phyloP scores from a whole-genome alignment of 1,140 invertebrate species.

The Telenomus remus region DNA sequence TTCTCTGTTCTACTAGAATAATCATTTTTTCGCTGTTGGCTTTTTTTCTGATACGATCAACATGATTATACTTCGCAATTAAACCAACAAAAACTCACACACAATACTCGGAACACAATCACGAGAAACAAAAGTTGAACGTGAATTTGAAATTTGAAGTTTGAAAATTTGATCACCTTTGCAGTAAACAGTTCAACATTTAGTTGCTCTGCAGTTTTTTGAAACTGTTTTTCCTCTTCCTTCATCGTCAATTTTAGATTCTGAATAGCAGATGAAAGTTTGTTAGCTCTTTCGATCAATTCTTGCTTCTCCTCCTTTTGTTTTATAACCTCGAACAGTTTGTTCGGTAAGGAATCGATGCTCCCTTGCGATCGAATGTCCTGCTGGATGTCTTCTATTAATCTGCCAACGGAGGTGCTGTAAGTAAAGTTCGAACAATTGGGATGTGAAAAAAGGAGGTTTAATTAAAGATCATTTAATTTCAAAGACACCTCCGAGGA shows the following conservation, averaged over 20 bases:
- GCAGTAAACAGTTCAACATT: slow-evolving; percentile 40
- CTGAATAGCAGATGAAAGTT: slow-evolving; percentile 34
- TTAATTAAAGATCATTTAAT: slow-evolving; percentile 43
- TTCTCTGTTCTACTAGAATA: slow-evolving; percentile 60
- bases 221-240: slow-evolving; percentile 42
- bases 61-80: slow-evolving; percentile 24
- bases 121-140: too few relatives aligned
- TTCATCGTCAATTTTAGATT: slow-evolving; percentile 46
- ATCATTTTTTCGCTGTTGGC: slow-evolving; percentile 11
- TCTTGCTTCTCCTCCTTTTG: slow-evolving; percentile 47
- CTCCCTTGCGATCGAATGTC: slow-evolving; percentile 58
- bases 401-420: slow-evolving; percentile 61
- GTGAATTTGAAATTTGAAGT: too few relatives aligned
- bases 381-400: slow-evolving; percentile 61
- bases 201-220: slow-evolving; percentile 41
- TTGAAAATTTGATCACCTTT: too few relatives aligned
- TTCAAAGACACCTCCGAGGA: slow-evolving; percentile 25
- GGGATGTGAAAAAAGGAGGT: slow-evolving; percentile 5
- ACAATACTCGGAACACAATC: too few relatives aligned
- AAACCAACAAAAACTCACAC: too few relatives aligned
- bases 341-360: slow-evolving; percentile 58
- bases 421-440: slow-evolving; percentile 22
- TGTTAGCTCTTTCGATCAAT: slow-evolving; percentile 41
- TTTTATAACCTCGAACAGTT: slow-evolving; percentile 54
- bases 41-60: slow-evolving; percentile 12